Percentiles rank a stretch among this genome's conserved stretches.
Evolutionary conservation across 1,140 invertebrate genomes (phyloP).

Genomic region (Schmidtea mediterranea): DNA sequence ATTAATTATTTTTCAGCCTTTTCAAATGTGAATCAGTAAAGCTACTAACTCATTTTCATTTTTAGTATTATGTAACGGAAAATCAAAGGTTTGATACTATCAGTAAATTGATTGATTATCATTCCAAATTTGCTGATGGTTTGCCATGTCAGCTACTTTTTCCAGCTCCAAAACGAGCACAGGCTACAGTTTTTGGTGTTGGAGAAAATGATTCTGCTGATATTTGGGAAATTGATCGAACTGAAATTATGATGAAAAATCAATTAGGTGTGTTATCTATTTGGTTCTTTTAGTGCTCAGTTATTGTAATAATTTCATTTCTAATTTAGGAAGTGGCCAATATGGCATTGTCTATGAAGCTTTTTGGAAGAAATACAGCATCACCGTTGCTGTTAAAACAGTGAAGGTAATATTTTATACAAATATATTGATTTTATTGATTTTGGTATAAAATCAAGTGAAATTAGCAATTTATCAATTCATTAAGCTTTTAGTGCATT

Average conservation of each 20-base stretch:
- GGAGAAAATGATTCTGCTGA: background rate
- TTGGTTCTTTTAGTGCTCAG: no score
- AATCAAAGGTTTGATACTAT: conserved; percentile 87
- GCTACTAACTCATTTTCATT: no score
- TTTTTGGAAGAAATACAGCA: conserved; percentile 76
- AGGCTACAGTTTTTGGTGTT: background rate
- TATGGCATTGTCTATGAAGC: conserved; percentile 99
- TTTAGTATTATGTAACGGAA: conserved; percentile 48
- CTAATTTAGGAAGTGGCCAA: conserved; percentile 46
- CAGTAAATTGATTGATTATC: conserved; percentile 87
- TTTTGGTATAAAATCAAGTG: no score
- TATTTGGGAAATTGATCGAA: conserved; percentile 46
- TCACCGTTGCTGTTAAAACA: conserved; percentile 88
- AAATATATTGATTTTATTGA: background rate
- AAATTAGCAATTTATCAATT: no score
- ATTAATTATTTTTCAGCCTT: no score
- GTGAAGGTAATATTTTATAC: conserved; percentile 39
- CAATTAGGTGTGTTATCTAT: conserved; percentile 43
- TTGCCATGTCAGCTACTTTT: conserved; percentile 85
- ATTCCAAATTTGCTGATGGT: conserved; percentile 72
- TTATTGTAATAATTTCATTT: conserved; percentile 5
- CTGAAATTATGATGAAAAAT: conserved; percentile 93
- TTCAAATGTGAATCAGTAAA: no score
- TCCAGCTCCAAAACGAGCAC: conserved; percentile 54
- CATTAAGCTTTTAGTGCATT: background rate